A percentile compares a stretch with the other conserved stretches of the same genome.
These are phyloP conservation scores for Galemys pyrenaicus DNA, from an alignment of 2,113 vertebrate genomes.

Conservation along the genomic window DNA sequence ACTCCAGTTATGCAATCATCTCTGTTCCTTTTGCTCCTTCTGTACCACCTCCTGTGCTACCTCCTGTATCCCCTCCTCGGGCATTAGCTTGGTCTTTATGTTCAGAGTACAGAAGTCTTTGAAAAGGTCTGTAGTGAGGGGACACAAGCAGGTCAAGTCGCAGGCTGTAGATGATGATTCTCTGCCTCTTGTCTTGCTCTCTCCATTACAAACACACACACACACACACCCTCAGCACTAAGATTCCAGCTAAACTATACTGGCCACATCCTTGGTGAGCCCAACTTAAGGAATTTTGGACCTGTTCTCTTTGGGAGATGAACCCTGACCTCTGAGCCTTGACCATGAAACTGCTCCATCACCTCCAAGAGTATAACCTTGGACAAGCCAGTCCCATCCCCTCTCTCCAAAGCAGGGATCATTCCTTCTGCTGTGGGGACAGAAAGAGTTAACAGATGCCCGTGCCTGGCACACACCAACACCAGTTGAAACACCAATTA, in stretches of 20 bases:
- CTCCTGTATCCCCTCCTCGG: accelerated
- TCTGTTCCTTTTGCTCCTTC: neutral
- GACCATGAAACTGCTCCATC: neutral
- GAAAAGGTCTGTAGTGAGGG: neutral
- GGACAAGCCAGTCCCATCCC: neutral
- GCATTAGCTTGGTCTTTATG: neutral
- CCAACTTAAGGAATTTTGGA: neutral
- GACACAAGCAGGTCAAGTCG: neutral
- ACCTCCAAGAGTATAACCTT: neutral
- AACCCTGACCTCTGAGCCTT: neutral
- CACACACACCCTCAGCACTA: neutral
- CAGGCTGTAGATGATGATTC: neutral
- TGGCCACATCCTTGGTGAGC: neutral
- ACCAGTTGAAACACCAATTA: neutral
- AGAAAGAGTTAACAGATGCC: neutral
- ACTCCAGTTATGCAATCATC: no score
- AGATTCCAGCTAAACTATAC: no score
- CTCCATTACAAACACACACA: no score
- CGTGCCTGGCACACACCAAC: neutral
- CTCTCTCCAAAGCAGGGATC: accelerated
- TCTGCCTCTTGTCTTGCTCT: neutral
- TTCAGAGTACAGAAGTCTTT: neutral
- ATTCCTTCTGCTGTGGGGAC: neutral
- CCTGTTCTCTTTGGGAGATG: neutral
- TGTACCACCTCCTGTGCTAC: no score